phyloP scores from a whole-genome alignment of 2,888 invertebrate genomes.

The Fragum fragum region DNA sequence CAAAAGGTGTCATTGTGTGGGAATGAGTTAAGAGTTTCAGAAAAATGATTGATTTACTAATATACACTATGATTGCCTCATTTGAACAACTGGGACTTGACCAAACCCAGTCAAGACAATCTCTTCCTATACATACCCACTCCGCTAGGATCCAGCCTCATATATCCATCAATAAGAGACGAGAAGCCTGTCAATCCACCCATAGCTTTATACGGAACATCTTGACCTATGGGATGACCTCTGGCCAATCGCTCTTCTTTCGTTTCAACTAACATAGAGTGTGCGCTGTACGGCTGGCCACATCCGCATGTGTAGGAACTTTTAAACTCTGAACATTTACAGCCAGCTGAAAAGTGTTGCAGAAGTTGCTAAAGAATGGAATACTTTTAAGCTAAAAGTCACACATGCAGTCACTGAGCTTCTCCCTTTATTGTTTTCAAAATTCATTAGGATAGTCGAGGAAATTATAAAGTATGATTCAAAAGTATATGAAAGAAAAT shows the following conservation, averaged over 20 bases:
- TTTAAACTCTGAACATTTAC: conserved; percentile 83
- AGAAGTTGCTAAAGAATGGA: not conserved
- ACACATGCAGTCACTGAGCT: no score
- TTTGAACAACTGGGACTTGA: no score
- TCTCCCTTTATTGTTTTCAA: no score
- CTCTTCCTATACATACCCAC: conserved; percentile 73
- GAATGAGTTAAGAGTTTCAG: no score
- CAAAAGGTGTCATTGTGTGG: no score
- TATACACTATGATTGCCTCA: no score
- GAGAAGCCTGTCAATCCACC: conserved; percentile 87
- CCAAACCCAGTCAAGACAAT: no score
- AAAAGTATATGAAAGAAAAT: no score
- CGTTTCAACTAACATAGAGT: conserved; percentile 85
- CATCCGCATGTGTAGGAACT: conserved; percentile 86
- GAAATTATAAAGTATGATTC: no score
- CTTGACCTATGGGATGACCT: conserved; percentile 86
- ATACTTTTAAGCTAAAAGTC: no score
- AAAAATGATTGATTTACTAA: no score
- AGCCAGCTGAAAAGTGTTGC: conserved; percentile 66
- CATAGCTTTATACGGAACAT: conserved; percentile 86
- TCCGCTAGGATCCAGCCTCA: conserved; percentile 86
- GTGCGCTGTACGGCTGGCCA: conserved; percentile 82
- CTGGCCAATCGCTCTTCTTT: conserved; percentile 84
- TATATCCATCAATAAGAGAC: conserved; percentile 86
- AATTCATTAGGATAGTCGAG: no score